Percentiles rank a stretch among this genome's conserved stretches.
phyloP scores from a whole-genome alignment of 2,113 vertebrate species.

The Megalops atlanticus region DNA sequence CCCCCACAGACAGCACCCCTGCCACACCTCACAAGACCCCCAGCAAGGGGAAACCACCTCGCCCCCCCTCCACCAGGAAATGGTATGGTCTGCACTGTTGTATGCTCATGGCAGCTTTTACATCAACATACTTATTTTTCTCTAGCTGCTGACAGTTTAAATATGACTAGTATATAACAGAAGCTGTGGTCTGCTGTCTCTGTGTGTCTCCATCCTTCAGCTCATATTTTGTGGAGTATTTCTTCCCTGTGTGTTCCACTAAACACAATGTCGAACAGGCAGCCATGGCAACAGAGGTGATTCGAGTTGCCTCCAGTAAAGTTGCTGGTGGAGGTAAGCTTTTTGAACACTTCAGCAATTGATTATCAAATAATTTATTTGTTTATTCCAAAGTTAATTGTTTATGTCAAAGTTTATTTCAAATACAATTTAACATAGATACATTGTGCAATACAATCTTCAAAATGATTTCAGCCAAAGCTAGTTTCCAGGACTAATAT shows the following conservation, averaged over 20 bases:
- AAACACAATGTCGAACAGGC: conserved; percentile 58
- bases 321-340: conserved; percentile 74
- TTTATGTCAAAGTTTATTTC: no score
- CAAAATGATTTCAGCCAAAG: no score
- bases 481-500: no score
- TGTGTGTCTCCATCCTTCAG: conserved; percentile 56
- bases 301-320: conserved; percentile 81
- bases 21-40: conserved; percentile 58
- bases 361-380: not conserved
- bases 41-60: conserved; percentile 71
- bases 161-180: not conserved
- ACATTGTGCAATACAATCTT: no score
- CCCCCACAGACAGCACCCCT: conserved; percentile 57
- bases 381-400: no score
- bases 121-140: not conserved
- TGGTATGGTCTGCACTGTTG: conserved; percentile 66
- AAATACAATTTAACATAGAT: no score
- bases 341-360: not conserved
- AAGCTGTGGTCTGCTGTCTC: not conserved
- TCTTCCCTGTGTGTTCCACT: conserved; percentile 75
- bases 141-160: not conserved
- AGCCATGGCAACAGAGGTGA: conserved; percentile 66
- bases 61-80: conserved; percentile 64
- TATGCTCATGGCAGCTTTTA: not conserved
- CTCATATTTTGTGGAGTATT: conserved; percentile 89